Evolutionary conservation across 2,113 vertebrate species (phyloP).

Genomic region (Nerophis lumbriciformis): DNA sequence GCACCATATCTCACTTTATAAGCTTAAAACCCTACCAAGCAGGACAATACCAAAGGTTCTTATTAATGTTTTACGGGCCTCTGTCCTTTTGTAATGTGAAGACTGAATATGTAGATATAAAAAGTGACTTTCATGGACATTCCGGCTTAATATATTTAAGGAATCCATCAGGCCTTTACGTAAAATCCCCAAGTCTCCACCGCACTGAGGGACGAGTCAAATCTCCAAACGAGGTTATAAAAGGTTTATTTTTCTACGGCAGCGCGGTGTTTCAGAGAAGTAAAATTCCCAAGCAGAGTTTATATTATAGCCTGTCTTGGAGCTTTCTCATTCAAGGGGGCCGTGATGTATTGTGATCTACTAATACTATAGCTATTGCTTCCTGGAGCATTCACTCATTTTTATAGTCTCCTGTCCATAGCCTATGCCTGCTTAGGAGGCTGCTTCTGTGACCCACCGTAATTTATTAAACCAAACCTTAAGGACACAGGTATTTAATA

Average conservation of each 20-base stretch:
- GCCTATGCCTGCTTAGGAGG: constrained; percentile 8
- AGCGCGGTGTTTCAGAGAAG: neutral
- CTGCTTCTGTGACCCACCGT: constrained; percentile 9
- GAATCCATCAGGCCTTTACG: constrained; percentile 18
- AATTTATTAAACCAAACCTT: constrained; percentile 25
- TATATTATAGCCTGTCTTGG: neutral
- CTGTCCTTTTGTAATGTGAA: constrained; percentile 24
- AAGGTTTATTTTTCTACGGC: neutral
- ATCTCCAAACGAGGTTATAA: constrained; percentile 6
- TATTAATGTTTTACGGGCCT: constrained; percentile 22
- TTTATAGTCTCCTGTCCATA: constrained; percentile 25
- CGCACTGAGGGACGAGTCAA: neutral
- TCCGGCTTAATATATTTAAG: constrained; percentile 17
- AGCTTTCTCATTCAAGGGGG: neutral
- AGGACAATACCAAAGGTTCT: neutral
- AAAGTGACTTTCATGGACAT: constrained; percentile 20
- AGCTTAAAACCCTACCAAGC: constrained; percentile 22
- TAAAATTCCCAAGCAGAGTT: neutral
- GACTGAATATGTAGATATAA: constrained; percentile 22
- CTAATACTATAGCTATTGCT: constrained; percentile 6
- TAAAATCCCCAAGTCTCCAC: constrained; percentile 8
- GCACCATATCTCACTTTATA: constrained; percentile 16
- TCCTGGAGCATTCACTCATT: constrained; percentile 26
- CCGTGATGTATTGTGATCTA: constrained; percentile 16
- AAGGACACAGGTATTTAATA: constrained; percentile 18